Conservation (phyloP, 2,888 invertebrate species). For the Galerucella pusilla region DNA sequence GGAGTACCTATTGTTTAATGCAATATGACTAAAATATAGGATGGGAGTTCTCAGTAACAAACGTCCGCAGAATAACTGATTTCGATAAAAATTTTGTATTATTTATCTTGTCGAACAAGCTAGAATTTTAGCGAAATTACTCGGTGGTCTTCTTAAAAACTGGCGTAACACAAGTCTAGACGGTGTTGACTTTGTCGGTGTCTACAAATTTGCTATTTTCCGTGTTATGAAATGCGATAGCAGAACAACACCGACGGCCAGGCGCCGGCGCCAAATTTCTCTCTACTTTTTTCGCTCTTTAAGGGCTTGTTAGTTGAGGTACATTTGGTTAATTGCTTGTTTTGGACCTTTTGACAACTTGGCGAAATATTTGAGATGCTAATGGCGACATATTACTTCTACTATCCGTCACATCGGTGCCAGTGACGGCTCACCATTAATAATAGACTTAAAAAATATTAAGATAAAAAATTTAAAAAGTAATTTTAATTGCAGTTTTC, state of each 20-base stretch:
- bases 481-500: no score
- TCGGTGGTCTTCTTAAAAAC: constrained; percentile 23
- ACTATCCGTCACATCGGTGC: background rate
- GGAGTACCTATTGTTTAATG: no score
- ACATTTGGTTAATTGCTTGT: constrained; percentile 56
- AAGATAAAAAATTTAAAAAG: no score
- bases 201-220: constrained; percentile 53
- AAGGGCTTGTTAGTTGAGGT: constrained; percentile 33
- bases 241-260: constrained; percentile 32
- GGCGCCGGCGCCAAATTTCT: constrained; percentile 48
- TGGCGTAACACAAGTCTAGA: constrained; percentile 31
- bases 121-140: background rate
- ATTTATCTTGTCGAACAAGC: no score
- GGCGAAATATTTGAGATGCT: constrained; percentile 38
- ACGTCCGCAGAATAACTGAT: no score
- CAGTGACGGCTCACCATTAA: background rate
- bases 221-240: constrained; percentile 51
- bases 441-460: background rate
- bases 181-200: constrained; percentile 47
- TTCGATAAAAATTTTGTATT: no score
- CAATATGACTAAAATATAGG: no score
- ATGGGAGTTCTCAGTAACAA: no score
- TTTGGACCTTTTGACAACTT: constrained; percentile 51
- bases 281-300: constrained; percentile 22
- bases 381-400: constrained; percentile 12